Evolutionary conservation across 2,797 vertebrate genomes (phyloP).

Genomic region (Rhynchotus rufescens): DNA sequence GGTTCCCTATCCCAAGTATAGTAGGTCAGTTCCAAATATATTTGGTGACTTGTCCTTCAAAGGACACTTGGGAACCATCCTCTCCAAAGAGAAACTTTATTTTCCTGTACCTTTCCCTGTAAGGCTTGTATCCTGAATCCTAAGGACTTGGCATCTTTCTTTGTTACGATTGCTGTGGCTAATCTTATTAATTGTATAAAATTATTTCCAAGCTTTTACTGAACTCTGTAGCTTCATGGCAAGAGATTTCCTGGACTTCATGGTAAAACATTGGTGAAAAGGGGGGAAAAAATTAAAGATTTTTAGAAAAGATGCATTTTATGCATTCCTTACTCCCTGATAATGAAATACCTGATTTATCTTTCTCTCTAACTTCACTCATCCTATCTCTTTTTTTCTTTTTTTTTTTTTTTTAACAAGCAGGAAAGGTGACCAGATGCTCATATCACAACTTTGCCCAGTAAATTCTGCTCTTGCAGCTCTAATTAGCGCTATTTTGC

Average conservation of each 20-base stretch:
- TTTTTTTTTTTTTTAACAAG: background rate
- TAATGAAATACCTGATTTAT: background rate
- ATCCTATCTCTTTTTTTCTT: background rate
- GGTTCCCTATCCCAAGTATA: background rate
- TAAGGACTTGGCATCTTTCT: background rate
- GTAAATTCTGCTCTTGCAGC: background rate
- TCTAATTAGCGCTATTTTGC: background rate
- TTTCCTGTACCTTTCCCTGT: background rate
- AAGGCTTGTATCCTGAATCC: background rate
- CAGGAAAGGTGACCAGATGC: background rate
- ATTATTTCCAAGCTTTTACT: background rate
- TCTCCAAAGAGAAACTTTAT: fast-evolving
- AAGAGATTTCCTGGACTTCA: background rate
- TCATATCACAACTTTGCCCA: background rate
- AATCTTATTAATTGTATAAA: background rate
- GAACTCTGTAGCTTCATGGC: background rate
- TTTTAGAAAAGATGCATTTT: background rate
- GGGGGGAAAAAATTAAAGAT: background rate
- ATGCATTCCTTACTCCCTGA: background rate
- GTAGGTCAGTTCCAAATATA: background rate
- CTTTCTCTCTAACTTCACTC: background rate
- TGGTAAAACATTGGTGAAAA: background rate
- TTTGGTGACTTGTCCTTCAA: background rate
- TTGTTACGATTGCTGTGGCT: background rate
- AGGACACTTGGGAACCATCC: background rate